Base-by-base conservation (phyloP, 2,113 vertebrate genomes). In the Zingel zingel region DNA sequence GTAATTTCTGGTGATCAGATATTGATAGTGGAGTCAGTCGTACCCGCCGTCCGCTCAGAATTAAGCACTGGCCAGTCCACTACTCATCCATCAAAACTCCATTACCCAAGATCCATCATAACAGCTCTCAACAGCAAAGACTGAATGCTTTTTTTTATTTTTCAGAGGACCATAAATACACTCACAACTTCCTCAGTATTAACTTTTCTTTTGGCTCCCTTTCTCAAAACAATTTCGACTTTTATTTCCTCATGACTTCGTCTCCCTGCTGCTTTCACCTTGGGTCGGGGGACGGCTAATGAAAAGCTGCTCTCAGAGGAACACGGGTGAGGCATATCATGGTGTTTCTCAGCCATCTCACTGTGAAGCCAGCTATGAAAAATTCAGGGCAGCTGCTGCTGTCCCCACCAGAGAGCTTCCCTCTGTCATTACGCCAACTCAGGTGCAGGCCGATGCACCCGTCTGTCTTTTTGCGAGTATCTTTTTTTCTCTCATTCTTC, bases 51-150 rank as follows among this genome's bases (percentile, higher is more conserved):
- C 75, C 76, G 78, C 58, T 57, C 71, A 79, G 74, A 87, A 78
- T 81, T 27, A 39, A 21, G 79, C 64, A 39, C 62, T 2, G 15
- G 43, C 83, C 82, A 69, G 83, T 91, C 84, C 84, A 65, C 51
- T 23, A 1, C 67, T 68, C 88, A 90, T 95, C 89, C 89, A 93
- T 94, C 94, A 94, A 89, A 93, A 94, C 92, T 93, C 87, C 90
- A 93, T 94, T 92, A 94, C 86, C 89, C 83, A 89, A 85, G 83
- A 93, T 94, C 83, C 91, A 93, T 93, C 89, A 93, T 77, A 81
- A 70, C 84, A 74, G 74, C 91, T 83, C 79, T 77, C 77, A 87
- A 81, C 68, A 73, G 81, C 80, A 57, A 79, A 69, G 69, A 69
- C 48, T 12, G 48, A 76, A 71, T 62, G 64, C 74, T 88, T 33